A percentile compares a stretch with the other conserved stretches of the same genome.
Evolutionary conservation across 2,888 invertebrate species (phyloP).

Genomic region (Griposia aprilina): DNA sequence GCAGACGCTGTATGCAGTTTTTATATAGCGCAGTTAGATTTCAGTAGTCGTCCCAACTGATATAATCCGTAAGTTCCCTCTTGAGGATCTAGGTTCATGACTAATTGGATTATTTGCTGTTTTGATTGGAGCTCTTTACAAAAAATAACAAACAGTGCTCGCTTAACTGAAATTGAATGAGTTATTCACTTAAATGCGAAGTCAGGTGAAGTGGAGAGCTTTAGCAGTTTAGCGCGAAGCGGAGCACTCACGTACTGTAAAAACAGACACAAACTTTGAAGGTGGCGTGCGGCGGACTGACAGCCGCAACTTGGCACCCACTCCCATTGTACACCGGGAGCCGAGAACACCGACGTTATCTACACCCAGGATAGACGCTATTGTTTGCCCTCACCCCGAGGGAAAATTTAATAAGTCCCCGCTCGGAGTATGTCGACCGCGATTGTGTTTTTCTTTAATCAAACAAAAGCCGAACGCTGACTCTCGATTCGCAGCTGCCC

Average conservation of each 20-base stretch:
- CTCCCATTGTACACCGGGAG: slow-evolving; percentile 79
- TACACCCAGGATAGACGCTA: slow-evolving; percentile 83
- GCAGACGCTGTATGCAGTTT: neutral
- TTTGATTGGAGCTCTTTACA: neutral
- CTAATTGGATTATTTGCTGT: neutral
- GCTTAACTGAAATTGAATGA: slow-evolving; percentile 11
- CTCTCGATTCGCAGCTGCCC: slow-evolving; percentile 70
- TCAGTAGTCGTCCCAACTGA: neutral
- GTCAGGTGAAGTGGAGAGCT: slow-evolving; percentile 64
- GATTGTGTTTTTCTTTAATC: slow-evolving; percentile 84
- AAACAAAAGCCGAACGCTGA: slow-evolving; percentile 78
- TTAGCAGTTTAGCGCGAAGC: slow-evolving; percentile 68
- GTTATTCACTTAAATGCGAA: slow-evolving; percentile 54
- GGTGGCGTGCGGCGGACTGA: slow-evolving; percentile 78
- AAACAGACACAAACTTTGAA: slow-evolving; percentile 80
- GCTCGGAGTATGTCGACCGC: slow-evolving; percentile 79
- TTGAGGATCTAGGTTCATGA: neutral
- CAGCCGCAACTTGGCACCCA: slow-evolving; percentile 75
- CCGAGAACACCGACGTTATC: slow-evolving; percentile 84
- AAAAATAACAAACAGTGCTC: neutral
- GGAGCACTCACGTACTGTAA: slow-evolving; percentile 71
- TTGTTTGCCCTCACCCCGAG: slow-evolving; percentile 84
- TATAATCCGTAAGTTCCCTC: neutral
- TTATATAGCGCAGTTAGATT: neutral
- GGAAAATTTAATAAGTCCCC: slow-evolving; percentile 86